These are phyloP conservation scores for Eristalis intricaria DNA, from an alignment of 2,888 invertebrate species.

Conservation along the genomic window DNA sequence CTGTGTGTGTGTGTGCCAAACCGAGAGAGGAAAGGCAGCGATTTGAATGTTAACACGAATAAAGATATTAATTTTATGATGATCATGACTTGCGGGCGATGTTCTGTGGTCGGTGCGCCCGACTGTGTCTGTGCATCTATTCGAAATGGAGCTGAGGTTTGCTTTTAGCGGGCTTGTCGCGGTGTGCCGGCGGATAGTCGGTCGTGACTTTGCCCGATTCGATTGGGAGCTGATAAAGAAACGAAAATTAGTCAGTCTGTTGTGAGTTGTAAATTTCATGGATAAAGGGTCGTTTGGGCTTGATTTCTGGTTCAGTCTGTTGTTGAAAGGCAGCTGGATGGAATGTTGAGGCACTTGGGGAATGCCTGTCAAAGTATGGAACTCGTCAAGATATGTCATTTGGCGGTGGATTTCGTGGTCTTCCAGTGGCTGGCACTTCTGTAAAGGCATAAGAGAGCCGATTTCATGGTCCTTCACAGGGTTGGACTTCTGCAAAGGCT, in stretches of 20 bases:
- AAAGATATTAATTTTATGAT: slow-evolving; percentile 69
- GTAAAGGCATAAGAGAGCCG: too few species aligned
- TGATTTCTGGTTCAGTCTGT: background rate
- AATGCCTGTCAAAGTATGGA: too few species aligned
- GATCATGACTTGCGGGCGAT: slow-evolving; percentile 60
- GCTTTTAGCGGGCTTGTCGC: slow-evolving; percentile 31
- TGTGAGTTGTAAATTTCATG: slow-evolving; percentile 60
- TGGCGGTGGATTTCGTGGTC: too few species aligned
- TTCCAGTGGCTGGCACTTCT: too few species aligned
- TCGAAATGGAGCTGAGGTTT: background rate
- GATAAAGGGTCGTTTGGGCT: slow-evolving; percentile 33
- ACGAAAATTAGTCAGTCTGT: slow-evolving; percentile 9
- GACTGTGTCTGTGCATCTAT: background rate
- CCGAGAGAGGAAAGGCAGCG: background rate
- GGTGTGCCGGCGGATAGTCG: background rate
- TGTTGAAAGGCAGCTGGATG: too few species aligned
- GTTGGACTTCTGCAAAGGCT: too few species aligned
- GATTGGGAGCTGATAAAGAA: slow-evolving; percentile 36
- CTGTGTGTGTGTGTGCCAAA: background rate
- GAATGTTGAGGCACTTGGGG: too few species aligned
- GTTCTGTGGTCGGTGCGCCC: slow-evolving; percentile 26
- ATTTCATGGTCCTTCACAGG: too few species aligned
- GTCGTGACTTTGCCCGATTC: slow-evolving; percentile 43
- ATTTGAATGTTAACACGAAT: slow-evolving; percentile 70
- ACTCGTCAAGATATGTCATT: too few species aligned